A percentile compares a stretch with the other conserved stretches of the same genome.
phyloP scores from a whole-genome alignment of 2,113 vertebrate species.

The Chinchilla lanigera region DNA sequence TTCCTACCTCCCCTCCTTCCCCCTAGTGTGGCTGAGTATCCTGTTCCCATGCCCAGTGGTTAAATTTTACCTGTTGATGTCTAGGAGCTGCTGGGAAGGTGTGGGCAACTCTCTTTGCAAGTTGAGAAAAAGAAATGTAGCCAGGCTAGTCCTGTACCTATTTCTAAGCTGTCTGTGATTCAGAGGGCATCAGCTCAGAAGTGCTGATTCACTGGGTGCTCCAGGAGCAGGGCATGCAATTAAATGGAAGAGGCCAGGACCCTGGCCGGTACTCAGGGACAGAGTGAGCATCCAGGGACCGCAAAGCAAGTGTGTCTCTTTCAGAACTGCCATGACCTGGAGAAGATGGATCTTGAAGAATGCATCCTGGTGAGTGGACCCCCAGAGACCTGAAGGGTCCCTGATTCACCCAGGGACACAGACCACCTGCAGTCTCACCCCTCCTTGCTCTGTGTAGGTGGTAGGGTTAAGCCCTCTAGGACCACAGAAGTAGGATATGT shows the following conservation, averaged over 20 bases:
- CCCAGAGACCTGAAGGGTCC: background rate
- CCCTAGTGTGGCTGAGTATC: background rate
- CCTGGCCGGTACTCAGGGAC: background rate
- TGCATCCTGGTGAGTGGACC: slow-evolving; percentile 93
- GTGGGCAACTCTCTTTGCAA: background rate
- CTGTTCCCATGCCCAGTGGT: background rate
- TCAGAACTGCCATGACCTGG: slow-evolving; percentile 95
- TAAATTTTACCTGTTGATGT: background rate
- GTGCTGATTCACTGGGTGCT: background rate
- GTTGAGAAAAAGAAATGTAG: background rate
- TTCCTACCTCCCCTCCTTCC: background rate
- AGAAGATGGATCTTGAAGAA: slow-evolving; percentile 98
- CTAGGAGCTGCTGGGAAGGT: background rate
- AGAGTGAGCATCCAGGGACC: background rate
- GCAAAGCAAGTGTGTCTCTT: slow-evolving; percentile 65
- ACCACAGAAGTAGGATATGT: background rate
- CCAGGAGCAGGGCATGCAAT: background rate
- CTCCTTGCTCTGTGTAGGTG: rapidly evolving
- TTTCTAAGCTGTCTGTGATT: background rate
- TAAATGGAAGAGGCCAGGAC: background rate
- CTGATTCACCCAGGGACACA: rapidly evolving
- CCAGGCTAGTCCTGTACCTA: background rate
- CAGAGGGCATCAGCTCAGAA: background rate
- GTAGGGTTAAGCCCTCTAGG: background rate
- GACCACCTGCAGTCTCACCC: rapidly evolving